Percentiles rank a stretch among this genome's conserved stretches.
phyloP scores from a whole-genome alignment of 2,797 vertebrate species.

The Taeniopygia guttata region DNA sequence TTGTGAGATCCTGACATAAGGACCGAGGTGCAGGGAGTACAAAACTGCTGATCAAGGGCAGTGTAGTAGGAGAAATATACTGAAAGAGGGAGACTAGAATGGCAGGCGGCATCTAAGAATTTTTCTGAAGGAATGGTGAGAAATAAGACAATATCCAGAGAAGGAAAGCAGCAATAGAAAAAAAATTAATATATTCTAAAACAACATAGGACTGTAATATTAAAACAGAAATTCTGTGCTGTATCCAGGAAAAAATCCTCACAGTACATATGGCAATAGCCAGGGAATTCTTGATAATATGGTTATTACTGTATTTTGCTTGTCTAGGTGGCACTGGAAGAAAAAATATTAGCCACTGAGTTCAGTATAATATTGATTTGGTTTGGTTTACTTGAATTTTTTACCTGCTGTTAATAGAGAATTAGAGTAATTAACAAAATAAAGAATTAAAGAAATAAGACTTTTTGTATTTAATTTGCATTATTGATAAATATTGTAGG shows the following conservation, averaged over 20 bases:
- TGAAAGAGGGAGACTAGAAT: not conserved
- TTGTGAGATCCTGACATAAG: conserved; percentile 34
- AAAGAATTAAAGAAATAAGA: not conserved
- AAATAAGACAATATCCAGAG: not conserved
- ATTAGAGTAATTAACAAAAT: not conserved
- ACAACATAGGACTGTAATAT: not conserved
- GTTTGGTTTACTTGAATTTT: not conserved
- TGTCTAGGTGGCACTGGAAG: not conserved
- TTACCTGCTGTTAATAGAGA: not conserved
- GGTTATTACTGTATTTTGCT: not conserved
- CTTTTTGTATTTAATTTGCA: not conserved
- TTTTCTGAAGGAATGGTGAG: not conserved
- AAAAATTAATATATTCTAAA: not conserved
- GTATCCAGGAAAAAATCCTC: not conserved
- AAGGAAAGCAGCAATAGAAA: not conserved
- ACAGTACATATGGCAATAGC: not conserved
- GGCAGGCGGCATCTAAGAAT: not conserved
- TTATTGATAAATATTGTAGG: not conserved
- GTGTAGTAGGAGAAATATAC: not conserved
- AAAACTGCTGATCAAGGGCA: not conserved
- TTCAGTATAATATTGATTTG: not conserved
- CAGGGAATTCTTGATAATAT: not conserved
- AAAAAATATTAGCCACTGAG: not conserved
- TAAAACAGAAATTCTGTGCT: not conserved
- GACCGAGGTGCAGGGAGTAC: not conserved